Evolutionary conservation across 1,140 invertebrate species (phyloP).

Genomic region (Leptonema lineaticorne): DNA sequence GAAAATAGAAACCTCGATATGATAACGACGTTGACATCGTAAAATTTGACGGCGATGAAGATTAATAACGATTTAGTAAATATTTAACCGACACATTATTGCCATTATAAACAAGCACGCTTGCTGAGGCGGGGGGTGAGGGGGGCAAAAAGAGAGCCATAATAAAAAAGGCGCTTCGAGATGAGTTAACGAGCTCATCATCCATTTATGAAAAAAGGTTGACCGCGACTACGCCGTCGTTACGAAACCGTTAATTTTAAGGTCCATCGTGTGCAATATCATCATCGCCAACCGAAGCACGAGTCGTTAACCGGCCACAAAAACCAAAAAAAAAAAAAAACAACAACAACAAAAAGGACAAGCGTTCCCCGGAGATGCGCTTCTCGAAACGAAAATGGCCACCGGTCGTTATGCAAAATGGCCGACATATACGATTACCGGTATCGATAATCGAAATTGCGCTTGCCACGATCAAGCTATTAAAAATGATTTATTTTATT

Average conservation of each 20-base stretch:
- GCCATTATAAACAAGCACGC: too few relatives aligned
- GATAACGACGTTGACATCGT: too few relatives aligned
- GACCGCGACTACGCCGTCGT: background rate
- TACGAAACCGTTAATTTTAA: conserved; percentile 24
- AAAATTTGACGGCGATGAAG: too few relatives aligned
- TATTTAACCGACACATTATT: too few relatives aligned
- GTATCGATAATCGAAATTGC: background rate
- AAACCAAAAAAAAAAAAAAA: too few relatives aligned
- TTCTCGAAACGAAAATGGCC: background rate
- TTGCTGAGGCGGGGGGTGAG: too few relatives aligned
- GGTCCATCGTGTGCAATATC: conserved; percentile 22
- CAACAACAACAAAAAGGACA: too few relatives aligned
- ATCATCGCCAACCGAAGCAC: conserved; percentile 18
- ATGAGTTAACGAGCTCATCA: background rate
- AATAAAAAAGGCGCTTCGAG: too few relatives aligned
- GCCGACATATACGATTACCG: background rate
- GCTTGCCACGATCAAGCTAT: background rate
- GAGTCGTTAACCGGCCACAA: conserved; percentile 12
- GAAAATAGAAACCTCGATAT: too few relatives aligned
- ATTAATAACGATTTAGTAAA: too few relatives aligned
- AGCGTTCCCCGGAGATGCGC: conserved; percentile 21
- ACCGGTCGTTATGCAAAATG: background rate
- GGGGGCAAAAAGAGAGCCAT: too few relatives aligned
- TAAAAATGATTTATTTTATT: background rate
- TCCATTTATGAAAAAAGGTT: conserved; percentile 5